Evolutionary conservation across 2,797 vertebrate species (phyloP), one percentile per base, ranked within the genome.

Genomic region (Sebastolobus alascanus): DNA sequence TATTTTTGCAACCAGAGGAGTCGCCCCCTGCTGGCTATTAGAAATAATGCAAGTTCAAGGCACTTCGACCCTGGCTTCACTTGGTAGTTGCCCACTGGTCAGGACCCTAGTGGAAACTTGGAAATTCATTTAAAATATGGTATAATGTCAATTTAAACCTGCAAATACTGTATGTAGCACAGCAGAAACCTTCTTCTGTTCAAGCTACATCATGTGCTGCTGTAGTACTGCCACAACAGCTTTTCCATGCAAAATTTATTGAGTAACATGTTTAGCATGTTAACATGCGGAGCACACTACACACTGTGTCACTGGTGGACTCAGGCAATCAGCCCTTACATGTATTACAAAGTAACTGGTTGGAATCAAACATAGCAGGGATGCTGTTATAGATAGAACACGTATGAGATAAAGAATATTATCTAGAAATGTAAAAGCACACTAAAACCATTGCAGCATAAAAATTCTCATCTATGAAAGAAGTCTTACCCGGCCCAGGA

Each of bases 401-500:
- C 25, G 20, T 14, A 60, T 20, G 25, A 52, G 6, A 70, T 66
- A 10, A 59, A 50, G 5, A 16, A 27, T n/a, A 31, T 29, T 4
- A 59, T 22, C 22, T 11, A 25, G 5, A 66, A 70, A 75, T 52
- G 18, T 25, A 63, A 5, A 61, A 46, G 5, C 27, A 55, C 25
- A 67, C 13, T 68, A 20, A 71, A 77, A 27, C 6, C 13, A 55
- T 33, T 40, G 25, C 5, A 71, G 22, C 0, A 72, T 14, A 12
- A 54, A 59, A 20, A 2, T n/a, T 8, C 18, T 20, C 2, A 63
- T 18, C 13, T 1, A 27, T 68, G 14, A 64, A 72, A 66, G 25
- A 29, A 68, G 33, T 85, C 93, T 80, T 94, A 97, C 97, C 97
- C 97, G 9, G 97, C 94, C 97, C 96, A 98, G 85, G 97, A 96